Percentiles rank a stretch among this genome's conserved stretches.
These are phyloP conservation scores for Hypomecis punctinalis DNA, from an alignment of 2,888 invertebrate genomes.

Conservation along the genomic window DNA sequence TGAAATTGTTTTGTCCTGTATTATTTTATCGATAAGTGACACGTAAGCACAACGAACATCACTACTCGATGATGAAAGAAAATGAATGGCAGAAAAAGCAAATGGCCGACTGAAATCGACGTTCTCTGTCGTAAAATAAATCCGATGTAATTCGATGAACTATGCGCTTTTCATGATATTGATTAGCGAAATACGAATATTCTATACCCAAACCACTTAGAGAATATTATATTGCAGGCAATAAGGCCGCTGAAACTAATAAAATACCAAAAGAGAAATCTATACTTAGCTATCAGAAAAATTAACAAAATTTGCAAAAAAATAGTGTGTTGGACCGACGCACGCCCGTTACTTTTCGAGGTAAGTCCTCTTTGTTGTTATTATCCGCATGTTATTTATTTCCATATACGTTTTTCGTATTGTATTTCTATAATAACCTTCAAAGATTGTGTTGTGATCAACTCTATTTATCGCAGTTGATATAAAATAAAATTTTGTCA, in stretches of 20 bases:
- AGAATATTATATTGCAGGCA: conserved; percentile 70
- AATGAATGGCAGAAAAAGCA: conserved; percentile 78
- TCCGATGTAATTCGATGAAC: conserved; percentile 86
- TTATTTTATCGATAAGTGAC: conserved; percentile 32
- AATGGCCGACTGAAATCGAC: conserved; percentile 83
- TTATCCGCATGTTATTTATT: conserved; percentile 43
- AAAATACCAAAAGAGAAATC: conserved; percentile 8
- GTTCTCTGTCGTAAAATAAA: conserved; percentile 76
- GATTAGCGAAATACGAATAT: conserved; percentile 84
- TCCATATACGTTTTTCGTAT: background rate
- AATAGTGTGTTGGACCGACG: conserved; percentile 66
- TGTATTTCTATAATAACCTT: conserved; percentile 25
- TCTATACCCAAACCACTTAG: conserved; percentile 67
- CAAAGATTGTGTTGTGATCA: conserved; percentile 17
- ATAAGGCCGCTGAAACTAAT: conserved; percentile 59
- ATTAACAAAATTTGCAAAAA: conserved; percentile 64
- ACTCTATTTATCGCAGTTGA: background rate
- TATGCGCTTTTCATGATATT: conserved; percentile 85
- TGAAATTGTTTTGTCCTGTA: background rate
- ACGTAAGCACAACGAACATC: conserved; percentile 39
- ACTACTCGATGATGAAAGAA: conserved; percentile 65
- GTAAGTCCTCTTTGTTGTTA: conserved; percentile 67
- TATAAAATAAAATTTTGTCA: background rate
- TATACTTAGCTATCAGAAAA: conserved; percentile 64
- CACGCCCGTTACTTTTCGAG: conserved; percentile 73